Percentiles rank a stretch among this genome's conserved stretches.
Conservation (phyloP, 2,113 vertebrate genomes). For the Ammodytes dubius region DNA sequence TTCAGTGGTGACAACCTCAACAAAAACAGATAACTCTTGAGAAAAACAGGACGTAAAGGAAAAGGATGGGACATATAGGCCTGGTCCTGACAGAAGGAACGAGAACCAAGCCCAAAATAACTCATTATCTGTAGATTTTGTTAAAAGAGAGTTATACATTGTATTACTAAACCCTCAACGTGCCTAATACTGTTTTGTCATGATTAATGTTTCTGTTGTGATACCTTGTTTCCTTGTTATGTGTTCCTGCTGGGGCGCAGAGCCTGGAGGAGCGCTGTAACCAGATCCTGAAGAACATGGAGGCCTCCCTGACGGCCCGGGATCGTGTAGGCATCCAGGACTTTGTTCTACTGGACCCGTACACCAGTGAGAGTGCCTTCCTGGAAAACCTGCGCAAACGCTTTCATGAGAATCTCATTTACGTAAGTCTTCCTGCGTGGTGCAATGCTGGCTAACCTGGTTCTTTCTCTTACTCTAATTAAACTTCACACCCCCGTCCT, state of each 20-base stretch:
- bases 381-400: slow-evolving; percentile 94
- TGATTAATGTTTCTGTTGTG: neutral
- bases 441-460: slow-evolving; percentile 12
- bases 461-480: slow-evolving; percentile 42
- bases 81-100: neutral
- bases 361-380: slow-evolving; percentile 93
- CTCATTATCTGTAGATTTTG: neutral
- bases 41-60: slow-evolving; percentile 56
- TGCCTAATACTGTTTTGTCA: neutral
- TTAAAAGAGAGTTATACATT: neutral
- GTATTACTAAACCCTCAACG: neutral
- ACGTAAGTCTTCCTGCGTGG: slow-evolving; percentile 83
- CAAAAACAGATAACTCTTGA: slow-evolving; percentile 42
- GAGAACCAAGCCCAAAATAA: slow-evolving; percentile 7
- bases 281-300: slow-evolving; percentile 88
- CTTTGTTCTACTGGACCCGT: slow-evolving; percentile 92
- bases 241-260: slow-evolving; percentile 73
- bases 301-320: slow-evolving; percentile 92
- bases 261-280: slow-evolving; percentile 87
- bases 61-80: slow-evolving; percentile 6
- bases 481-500: slow-evolving; percentile 47
- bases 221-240: slow-evolving; percentile 6
- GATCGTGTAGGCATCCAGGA: slow-evolving; percentile 97
- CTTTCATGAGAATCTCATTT: slow-evolving; percentile 96
- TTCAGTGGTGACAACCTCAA: slow-evolving; percentile 5